phyloP scores from a whole-genome alignment of 2,888 invertebrate genomes.

The Trachelus tabidus region DNA sequence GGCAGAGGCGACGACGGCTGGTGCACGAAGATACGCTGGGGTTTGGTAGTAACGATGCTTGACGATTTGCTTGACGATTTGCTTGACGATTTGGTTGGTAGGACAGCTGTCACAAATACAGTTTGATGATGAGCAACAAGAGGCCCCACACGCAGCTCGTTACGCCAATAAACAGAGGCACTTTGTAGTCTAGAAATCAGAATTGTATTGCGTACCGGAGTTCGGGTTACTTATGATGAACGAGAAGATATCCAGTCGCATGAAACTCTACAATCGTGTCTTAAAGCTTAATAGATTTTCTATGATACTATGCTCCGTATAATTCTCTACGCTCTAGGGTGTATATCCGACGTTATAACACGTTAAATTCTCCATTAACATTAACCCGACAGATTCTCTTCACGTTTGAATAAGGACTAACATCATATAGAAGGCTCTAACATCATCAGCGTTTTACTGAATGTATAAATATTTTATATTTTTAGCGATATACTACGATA shows the following conservation, averaged over 20 bases:
- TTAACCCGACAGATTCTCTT: neutral
- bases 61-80: slow-evolving; percentile 56
- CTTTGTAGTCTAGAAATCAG: slow-evolving; percentile 67
- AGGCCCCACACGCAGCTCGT: slow-evolving; percentile 91
- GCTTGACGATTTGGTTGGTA: slow-evolving; percentile 56
- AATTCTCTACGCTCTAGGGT: neutral
- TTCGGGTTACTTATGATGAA: slow-evolving; percentile 58
- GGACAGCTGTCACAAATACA: slow-evolving; percentile 72
- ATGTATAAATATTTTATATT: neutral
- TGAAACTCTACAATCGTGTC: slow-evolving; percentile 1
- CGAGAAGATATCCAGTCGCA: slow-evolving; percentile 14
- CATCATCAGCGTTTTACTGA: neutral
- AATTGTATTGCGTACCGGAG: slow-evolving; percentile 64
- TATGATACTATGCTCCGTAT: neutral
- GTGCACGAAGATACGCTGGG: slow-evolving; percentile 57
- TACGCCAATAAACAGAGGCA: slow-evolving; percentile 89
- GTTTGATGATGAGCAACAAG: slow-evolving; percentile 79
- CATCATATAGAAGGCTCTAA: neutral
- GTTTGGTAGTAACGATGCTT: slow-evolving; percentile 59
- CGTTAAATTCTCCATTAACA: neutral
- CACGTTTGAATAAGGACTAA: neutral
- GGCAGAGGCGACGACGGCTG: slow-evolving; percentile 61
- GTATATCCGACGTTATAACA: neutral
- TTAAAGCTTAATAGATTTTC: neutral
- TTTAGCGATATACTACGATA: neutral